Base-by-base conservation (phyloP, 1,140 invertebrate genomes). In the Protaetia brevitarsis region DNA sequence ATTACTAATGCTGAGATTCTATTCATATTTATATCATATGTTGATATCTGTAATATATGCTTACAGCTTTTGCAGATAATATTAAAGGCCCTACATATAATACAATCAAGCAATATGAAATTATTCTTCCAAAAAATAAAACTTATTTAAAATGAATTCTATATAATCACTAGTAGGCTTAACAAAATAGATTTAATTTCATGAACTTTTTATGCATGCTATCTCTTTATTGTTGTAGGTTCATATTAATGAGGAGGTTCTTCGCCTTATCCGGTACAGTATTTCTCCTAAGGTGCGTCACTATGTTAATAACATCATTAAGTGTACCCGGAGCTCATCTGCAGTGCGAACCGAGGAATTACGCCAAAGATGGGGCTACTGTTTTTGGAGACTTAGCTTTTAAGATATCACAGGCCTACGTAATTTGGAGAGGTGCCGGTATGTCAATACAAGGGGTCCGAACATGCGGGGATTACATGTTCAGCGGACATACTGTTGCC, bases 391-490 rank as follows among this genome's bases (percentile, higher is more conserved):
- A 84, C 71, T 63, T 84, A 27, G 79, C 82, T 21, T 82, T 81
- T 70, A 84, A 85, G 74, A 80, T 84, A 63, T 79, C 79, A 3
- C 88, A 94, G 75, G 96, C 97, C 0, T 97, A 96, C 78, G 86
- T 93, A 41, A 99, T 99, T 69, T 98, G 96, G 95, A 89, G 90
- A 75, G 95, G 96, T 8, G 88, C 95, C 58, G 97, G 97, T 16
- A 96, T 99, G 92, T 96, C 95, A 6, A 94, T 99, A 68, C 91
- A 97, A 77, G 97, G 97, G 31, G 97, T 99, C 0, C 84, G 96
- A 65, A 97, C 96, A 0, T 99, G 97, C 80, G 97, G 97, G 0
- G 97, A 99, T 80, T 99, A 99, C 79, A 99, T 99, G 97, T 99
- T 99, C 81, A 95, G 93, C 75, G 97, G 97, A 1, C 97, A 99